A percentile compares a stretch with the other conserved stretches of the same genome.
Conservation (phyloP, 2,113 vertebrate genomes). For the Percopsis transmontana region DNA sequence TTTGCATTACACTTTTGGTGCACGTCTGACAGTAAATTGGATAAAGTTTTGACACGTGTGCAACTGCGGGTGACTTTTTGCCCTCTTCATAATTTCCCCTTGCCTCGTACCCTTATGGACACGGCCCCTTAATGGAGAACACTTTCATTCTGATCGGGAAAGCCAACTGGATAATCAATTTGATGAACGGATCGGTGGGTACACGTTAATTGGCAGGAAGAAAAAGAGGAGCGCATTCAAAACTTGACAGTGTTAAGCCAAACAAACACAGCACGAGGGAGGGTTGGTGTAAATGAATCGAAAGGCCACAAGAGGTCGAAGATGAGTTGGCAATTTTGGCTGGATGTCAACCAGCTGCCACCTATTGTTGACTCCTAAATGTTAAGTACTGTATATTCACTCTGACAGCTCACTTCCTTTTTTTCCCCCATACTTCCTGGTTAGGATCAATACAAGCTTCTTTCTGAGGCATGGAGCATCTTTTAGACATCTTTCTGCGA, state of each 20-base stretch:
- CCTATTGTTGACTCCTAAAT: too few species aligned
- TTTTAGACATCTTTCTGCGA: too few species aligned
- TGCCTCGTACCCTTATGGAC: conserved; percentile 82
- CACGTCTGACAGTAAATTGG: conserved; percentile 56
- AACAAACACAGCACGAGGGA: conserved; percentile 56
- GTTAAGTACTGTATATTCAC: too few species aligned
- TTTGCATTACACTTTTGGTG: conserved; percentile 52
- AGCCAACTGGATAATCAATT: conserved; percentile 84
- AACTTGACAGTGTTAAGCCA: conserved; percentile 80
- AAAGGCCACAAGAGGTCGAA: conserved; percentile 65
- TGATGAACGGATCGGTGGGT: conserved; percentile 85
- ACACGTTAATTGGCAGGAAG: conserved; percentile 89
- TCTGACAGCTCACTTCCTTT: too few species aligned
- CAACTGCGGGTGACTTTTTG: conserved; percentile 76
- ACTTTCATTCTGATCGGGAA: conserved; percentile 81
- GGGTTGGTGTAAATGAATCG: conserved; percentile 31
- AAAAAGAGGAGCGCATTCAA: conserved; percentile 86
- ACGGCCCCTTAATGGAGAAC: conserved; percentile 85
- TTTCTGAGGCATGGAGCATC: too few species aligned
- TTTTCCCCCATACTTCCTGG: too few species aligned
- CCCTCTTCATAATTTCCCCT: conserved; percentile 82
- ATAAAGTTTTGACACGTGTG: conserved; percentile 73
- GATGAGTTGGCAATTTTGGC: not conserved
- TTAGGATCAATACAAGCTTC: too few species aligned
- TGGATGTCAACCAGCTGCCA: conserved; percentile 1